Percentiles rank a stretch among this genome's conserved stretches.
These are phyloP conservation scores for Sepioteuthis lessoniana DNA, from an alignment of 2,888 invertebrate species.

Conservation along the genomic window DNA sequence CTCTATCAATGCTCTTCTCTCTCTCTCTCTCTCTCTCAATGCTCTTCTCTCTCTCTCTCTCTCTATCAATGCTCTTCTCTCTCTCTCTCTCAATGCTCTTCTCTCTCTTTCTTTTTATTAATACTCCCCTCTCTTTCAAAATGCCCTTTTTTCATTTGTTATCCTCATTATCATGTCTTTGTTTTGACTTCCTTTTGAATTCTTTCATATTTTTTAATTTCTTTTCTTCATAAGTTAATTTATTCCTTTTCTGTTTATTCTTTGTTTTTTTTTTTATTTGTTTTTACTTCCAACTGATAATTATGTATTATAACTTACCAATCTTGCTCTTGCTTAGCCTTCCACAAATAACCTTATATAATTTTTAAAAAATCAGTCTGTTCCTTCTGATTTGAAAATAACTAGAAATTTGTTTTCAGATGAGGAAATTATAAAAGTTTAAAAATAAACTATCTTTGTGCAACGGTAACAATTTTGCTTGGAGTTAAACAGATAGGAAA, in stretches of 20 bases:
- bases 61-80: no score
- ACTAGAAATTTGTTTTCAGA: background rate
- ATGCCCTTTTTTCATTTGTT: no score
- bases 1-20: no score
- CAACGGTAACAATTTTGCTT: background rate
- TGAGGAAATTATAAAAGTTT: slow-evolving; percentile 17
- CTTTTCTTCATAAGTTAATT: background rate
- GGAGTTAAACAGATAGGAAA: slow-evolving; percentile 13
- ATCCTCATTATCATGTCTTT: no score
- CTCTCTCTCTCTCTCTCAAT: no score
- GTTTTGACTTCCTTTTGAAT: no score
- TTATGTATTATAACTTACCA: background rate
- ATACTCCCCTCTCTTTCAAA: no score
- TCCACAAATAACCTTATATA: background rate
- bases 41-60: no score
- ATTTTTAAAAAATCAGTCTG: background rate
- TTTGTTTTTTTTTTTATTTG: background rate
- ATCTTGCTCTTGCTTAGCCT: background rate
- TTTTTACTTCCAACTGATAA: background rate
- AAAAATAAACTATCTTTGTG: background rate
- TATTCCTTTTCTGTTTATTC: background rate
- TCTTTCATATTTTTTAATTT: no score
- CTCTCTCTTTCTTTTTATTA: no score
- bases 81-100: no score
- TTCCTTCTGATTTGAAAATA: background rate